Evolutionary conservation across 2,888 invertebrate species (phyloP).

Genomic region (Perithous albicinctus): DNA sequence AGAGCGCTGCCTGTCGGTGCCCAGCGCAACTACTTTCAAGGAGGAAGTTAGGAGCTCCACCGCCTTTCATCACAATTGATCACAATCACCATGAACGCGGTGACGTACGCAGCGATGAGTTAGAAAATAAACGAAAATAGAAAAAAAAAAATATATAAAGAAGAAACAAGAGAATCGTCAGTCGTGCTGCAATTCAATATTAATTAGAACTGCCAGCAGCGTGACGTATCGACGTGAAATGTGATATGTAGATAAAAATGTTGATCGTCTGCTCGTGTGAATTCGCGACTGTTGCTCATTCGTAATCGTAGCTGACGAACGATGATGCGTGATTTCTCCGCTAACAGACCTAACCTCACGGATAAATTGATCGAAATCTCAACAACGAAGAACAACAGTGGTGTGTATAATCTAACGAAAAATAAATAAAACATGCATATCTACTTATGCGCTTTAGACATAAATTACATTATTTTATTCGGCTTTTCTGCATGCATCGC

Average conservation of each 20-base stretch:
- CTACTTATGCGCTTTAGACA: background rate
- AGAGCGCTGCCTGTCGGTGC: background rate
- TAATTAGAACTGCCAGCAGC: background rate
- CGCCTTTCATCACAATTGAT: constrained; percentile 15
- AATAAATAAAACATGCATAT: background rate
- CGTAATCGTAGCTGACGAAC: constrained; percentile 3
- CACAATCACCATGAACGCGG: constrained; percentile 2
- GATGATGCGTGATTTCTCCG: constrained; percentile 40
- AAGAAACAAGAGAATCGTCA: too few species aligned
- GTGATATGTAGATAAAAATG: background rate
- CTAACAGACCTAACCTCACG: constrained; percentile 18
- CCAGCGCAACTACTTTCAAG: constrained; percentile 3
- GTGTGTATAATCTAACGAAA: constrained; percentile 31
- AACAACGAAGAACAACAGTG: constrained; percentile 33
- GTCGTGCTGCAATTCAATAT: background rate
- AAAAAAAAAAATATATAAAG: background rate
- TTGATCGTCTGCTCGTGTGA: background rate
- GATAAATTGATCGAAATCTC: constrained; percentile 16
- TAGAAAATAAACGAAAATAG: background rate
- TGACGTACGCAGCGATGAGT: constrained; percentile 44
- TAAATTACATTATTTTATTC: background rate
- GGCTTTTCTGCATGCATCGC: background rate
- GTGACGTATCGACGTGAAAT: background rate
- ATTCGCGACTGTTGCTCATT: background rate
- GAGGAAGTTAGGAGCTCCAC: background rate